Percentiles rank a stretch among this genome's conserved stretches.
Evolutionary conservation across 2,113 vertebrate genomes (phyloP).

Genomic region (Siniperca knerii): DNA sequence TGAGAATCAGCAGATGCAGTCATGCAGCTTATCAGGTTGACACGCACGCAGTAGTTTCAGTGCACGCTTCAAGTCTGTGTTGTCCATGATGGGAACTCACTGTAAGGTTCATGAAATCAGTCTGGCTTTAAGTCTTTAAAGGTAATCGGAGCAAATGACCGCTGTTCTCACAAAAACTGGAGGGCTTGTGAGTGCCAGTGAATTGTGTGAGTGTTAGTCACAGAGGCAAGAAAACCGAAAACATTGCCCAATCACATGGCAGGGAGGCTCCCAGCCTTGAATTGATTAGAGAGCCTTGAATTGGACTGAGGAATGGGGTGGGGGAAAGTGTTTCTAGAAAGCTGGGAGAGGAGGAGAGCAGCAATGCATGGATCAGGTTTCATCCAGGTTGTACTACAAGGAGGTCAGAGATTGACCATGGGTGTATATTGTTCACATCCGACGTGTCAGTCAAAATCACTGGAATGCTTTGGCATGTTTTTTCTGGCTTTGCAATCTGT

Average conservation of each 20-base stretch:
- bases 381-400: background rate
- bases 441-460: conserved; percentile 56
- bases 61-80: conserved; percentile 3
- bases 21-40: conserved; percentile 61
- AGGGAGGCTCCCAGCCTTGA: conserved; percentile 69
- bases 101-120: conserved; percentile 37
- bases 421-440: conserved; percentile 60
- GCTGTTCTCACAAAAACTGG: conserved; percentile 58
- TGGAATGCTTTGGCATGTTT: conserved; percentile 68
- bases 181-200: conserved; percentile 52
- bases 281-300: conserved; percentile 70
- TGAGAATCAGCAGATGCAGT: conserved; percentile 64
- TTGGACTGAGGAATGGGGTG: conserved; percentile 40
- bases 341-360: conserved; percentile 14
- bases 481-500: conserved; percentile 50
- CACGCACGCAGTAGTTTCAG: conserved; percentile 35
- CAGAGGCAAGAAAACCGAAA: conserved; percentile 63
- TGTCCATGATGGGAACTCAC: conserved; percentile 36
- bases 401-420: conserved; percentile 40
- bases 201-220: conserved; percentile 69
- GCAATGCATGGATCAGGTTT: conserved; percentile 24
- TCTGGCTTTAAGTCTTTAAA: conserved; percentile 24
- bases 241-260: conserved; percentile 70
- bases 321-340: conserved; percentile 29
- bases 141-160: conserved; percentile 35